These are phyloP conservation scores for Stomorhina lunata DNA, from an alignment of 2,888 invertebrate genomes.

Conservation along the genomic window DNA sequence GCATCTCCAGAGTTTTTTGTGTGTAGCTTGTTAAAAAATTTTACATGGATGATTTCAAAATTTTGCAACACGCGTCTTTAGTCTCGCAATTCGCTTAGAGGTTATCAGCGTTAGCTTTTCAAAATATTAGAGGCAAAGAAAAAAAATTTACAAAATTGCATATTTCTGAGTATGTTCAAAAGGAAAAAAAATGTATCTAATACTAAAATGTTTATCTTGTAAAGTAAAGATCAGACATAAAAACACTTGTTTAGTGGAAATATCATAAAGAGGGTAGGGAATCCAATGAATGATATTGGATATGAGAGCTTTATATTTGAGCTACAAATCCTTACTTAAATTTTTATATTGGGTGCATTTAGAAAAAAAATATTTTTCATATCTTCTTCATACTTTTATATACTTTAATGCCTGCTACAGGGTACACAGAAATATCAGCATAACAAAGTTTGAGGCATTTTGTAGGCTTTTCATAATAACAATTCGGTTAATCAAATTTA, in stretches of 20 bases:
- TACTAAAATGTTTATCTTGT: constrained; percentile 18
- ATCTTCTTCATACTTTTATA: too few relatives aligned
- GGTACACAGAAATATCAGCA: background rate
- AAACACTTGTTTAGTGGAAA: background rate
- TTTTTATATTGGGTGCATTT: background rate
- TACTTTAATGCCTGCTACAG: background rate
- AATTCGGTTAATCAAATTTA: constrained; percentile 44
- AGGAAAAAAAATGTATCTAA: background rate
- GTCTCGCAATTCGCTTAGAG: constrained; percentile 66
- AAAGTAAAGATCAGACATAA: constrained; percentile 27
- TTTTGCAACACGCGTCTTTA: constrained; percentile 61
- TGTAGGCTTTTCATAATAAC: background rate
- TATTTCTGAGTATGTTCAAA: background rate
- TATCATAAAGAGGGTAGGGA: too few relatives aligned
- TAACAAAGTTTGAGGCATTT: background rate
- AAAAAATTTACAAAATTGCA: constrained; percentile 7
- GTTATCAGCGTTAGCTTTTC: constrained; percentile 34
- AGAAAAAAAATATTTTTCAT: background rate
- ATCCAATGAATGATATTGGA: too few relatives aligned
- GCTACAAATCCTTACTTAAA: too few relatives aligned
- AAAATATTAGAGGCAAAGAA: background rate
- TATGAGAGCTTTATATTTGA: too few relatives aligned
- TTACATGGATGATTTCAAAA: background rate
- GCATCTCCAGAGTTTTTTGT: too few relatives aligned
- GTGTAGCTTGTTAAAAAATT: constrained; percentile 30